phyloP scores from a whole-genome alignment of 2,113 vertebrate genomes.

The Protobothrops mucrosquamatus region DNA sequence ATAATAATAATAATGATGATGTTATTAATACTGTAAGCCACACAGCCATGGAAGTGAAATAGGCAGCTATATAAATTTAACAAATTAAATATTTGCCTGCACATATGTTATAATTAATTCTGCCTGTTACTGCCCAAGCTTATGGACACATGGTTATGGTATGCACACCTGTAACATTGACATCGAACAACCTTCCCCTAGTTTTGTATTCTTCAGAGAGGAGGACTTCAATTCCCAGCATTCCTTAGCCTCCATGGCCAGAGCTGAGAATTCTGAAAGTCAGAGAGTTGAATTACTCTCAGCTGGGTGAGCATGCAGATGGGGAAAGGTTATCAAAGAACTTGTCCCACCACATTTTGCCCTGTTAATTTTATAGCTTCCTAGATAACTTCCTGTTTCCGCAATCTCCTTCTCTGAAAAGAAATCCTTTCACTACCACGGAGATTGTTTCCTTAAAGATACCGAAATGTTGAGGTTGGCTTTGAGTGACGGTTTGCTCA shows the following conservation, averaged over 20 bases:
- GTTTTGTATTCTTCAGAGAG: not conserved
- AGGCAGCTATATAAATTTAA: not conserved
- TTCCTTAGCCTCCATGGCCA: not conserved
- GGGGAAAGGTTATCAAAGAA: not conserved
- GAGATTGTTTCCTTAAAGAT: not conserved
- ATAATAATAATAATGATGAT: no score
- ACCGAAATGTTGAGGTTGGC: not conserved
- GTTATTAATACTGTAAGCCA: not conserved
- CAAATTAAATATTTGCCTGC: not conserved
- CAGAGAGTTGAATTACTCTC: not conserved
- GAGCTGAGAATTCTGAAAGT: not conserved
- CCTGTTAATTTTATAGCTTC: not conserved
- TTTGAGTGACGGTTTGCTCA: not conserved
- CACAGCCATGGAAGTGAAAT: not conserved
- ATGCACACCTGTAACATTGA: not conserved
- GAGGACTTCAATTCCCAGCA: not conserved
- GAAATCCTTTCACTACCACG: not conserved
- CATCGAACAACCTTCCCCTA: not conserved
- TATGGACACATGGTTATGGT: not conserved
- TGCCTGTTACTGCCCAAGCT: not conserved
- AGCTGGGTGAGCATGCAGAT: not conserved
- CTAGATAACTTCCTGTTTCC: not conserved
- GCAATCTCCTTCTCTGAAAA: not conserved
- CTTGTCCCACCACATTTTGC: not conserved
- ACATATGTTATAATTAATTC: not conserved